Evolutionary conservation across 1,140 invertebrate species (phyloP), one percentile per base, ranked within the genome.

Genomic region (Temnothorax curvispinosus): DNA sequence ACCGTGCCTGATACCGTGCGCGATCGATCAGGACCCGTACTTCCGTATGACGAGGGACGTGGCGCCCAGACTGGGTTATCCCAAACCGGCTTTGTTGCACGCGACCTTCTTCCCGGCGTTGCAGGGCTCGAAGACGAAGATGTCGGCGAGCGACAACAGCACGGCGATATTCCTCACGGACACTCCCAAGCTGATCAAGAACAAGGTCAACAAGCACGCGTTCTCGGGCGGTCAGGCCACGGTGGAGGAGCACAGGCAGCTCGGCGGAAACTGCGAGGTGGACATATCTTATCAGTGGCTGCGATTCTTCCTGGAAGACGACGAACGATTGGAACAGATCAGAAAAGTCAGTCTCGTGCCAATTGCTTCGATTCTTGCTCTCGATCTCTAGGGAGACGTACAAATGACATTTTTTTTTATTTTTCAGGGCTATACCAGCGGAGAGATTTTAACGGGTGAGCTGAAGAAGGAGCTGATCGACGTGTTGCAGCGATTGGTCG

Each of bases 21-120:
- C 99, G 44, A 99, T 99, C 92, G 99, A 99, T 96, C 99, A 99
- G 96, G 99, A 99, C 96, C 99, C 99, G 0, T 99, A 99, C 95
- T 99, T 99, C 95, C 96, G 99, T 80, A 99, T 99, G 99, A 99
- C 99, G 0, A 96, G 99, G 85, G 99, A 99, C 95, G 98, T 99
- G 27, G 98, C 99, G 0, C 99, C 99, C 0, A 97, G 97, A 81
- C 95, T 99, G 15, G 98, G 97, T 32, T 97, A 96, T 93, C 97
- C 97, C 0, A 99, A 99, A 94, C 99, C 99, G n/a, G 98, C 99
- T 0, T 94, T 99, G 0, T 93, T 99, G 0, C 99, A 99, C 95
- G 99, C 99, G 0, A 96, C 96, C 47, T 99, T 99, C 95, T 98
- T 99, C 91, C 99, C 99, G 0, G 98, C 99, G 1, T 94, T 99